Conservation (phyloP, 2,113 vertebrate species). For the Myxocyprinus asiaticus region DNA sequence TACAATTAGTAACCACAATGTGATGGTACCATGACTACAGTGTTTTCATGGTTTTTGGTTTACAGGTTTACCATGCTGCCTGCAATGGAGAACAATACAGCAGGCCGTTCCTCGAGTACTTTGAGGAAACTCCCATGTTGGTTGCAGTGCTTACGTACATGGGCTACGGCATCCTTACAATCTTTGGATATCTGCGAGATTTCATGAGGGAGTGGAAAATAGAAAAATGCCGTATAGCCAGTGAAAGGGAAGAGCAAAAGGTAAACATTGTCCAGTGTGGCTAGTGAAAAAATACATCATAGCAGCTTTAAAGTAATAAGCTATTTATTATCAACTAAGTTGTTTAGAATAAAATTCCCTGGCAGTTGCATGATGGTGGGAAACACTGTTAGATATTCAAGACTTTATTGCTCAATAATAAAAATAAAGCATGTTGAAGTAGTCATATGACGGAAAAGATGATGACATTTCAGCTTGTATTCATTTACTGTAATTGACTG, state of each 20-base stretch:
- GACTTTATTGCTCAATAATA: no score
- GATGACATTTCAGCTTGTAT: not conserved
- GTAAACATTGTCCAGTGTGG: conserved; percentile 63
- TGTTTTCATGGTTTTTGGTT: not conserved
- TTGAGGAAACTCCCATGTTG: conserved; percentile 94
- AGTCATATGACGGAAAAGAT: not conserved
- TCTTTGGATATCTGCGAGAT: conserved; percentile 93
- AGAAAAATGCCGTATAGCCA: conserved; percentile 86
- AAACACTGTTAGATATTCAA: no score
- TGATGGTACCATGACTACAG: conserved; percentile 13
- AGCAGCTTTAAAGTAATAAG: no score
- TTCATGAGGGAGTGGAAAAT: conserved; percentile 92
- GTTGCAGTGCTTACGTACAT: conserved; percentile 94
- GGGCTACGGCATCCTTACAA: conserved; percentile 90
- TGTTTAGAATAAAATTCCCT: not conserved
- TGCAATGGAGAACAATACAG: conserved; percentile 84
- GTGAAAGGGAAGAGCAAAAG: conserved; percentile 90
- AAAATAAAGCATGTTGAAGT: no score
- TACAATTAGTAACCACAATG: not conserved
- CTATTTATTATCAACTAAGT: not conserved
- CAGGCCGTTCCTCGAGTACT: conserved; percentile 85
- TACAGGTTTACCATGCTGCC: conserved; percentile 73
- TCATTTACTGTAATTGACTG: not conserved
- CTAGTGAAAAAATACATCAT: not conserved
- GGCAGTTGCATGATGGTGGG: no score